Percentiles rank a stretch among this genome's conserved stretches.
Conservation (phyloP, 1,140 invertebrate species). For the Caerostris extrusa region DNA sequence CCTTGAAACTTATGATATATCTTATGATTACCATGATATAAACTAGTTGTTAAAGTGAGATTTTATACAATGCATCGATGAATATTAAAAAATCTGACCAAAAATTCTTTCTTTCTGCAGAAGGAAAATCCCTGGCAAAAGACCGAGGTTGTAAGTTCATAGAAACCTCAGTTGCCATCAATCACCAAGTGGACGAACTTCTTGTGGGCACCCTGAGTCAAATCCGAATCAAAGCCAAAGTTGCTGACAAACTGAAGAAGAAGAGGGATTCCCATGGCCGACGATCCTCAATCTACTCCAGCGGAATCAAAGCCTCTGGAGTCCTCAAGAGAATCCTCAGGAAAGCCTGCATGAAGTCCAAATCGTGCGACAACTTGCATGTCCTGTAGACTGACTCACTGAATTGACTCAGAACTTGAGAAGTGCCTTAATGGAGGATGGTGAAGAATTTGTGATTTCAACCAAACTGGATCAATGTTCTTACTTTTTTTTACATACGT, state of each 20-base stretch:
- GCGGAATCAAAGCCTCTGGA: conserved; percentile 79
- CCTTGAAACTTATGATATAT: too few species aligned
- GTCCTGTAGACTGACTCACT: conserved; percentile 79
- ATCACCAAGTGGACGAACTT: conserved; percentile 91
- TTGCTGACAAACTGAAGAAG: conserved; percentile 71
- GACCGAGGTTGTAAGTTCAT: conserved; percentile 90
- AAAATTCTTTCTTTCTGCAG: conserved; percentile 81
- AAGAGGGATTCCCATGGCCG: conserved; percentile 36
- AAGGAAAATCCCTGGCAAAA: conserved; percentile 86
- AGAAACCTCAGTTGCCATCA: conserved; percentile 90
- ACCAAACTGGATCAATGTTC: background rate
- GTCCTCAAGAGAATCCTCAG: conserved; percentile 80
- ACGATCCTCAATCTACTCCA: conserved; percentile 79
- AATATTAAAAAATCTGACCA: background rate
- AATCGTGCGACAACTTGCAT: conserved; percentile 81
- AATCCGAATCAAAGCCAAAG: conserved; percentile 80
- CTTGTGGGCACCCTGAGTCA: conserved; percentile 88
- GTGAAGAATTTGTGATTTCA: background rate
- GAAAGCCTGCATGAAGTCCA: conserved; percentile 80
- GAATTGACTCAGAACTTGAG: background rate
- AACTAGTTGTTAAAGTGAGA: too few species aligned
- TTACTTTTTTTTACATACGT: background rate
- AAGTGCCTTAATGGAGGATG: background rate
- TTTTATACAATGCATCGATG: too few species aligned
- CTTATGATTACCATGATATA: too few species aligned